A percentile compares a stretch with the other conserved stretches of the same genome.
Evolutionary conservation across 2,888 invertebrate genomes (phyloP).

Genomic region (Drosophila demipolita): DNA sequence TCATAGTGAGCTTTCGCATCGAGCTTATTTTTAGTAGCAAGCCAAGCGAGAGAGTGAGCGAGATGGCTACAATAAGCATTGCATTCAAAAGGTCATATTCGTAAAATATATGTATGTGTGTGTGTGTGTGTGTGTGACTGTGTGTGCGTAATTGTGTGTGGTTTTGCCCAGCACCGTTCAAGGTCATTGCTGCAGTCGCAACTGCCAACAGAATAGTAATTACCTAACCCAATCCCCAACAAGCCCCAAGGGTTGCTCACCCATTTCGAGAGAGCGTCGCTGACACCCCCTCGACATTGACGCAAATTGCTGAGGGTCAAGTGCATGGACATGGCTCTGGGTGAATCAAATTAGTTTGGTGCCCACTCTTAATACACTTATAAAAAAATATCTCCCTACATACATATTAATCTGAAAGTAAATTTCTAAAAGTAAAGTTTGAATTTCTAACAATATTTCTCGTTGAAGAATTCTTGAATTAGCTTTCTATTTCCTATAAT

Average conservation of each 20-base stretch:
- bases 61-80: slow-evolving; percentile 24
- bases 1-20: slow-evolving; percentile 66
- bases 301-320: slow-evolving; percentile 77
- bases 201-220: slow-evolving; percentile 45
- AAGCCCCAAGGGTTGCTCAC: slow-evolving; percentile 10
- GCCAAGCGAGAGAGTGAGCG: slow-evolving; percentile 5
- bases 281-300: slow-evolving; percentile 69
- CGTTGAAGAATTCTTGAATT: not conserved
- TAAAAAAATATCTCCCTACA: not conserved
- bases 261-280: slow-evolving; percentile 6
- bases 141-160: slow-evolving; percentile 14
- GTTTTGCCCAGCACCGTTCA: slow-evolving; percentile 57
- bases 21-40: slow-evolving; percentile 76
- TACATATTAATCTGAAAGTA: not conserved
- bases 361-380: slow-evolving; percentile 16
- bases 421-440: not conserved
- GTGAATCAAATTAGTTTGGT: slow-evolving; percentile 67
- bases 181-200: slow-evolving; percentile 65
- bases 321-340: slow-evolving; percentile 58
- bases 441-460: not conserved
- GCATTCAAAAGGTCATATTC: slow-evolving; percentile 75
- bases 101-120: slow-evolving; percentile 23
- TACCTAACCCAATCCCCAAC: slow-evolving; percentile 39
- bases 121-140: not conserved
- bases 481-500: not conserved